Base-by-base conservation (phyloP, 2,888 invertebrate species). In the Caenorhabditis sp. region DNA sequence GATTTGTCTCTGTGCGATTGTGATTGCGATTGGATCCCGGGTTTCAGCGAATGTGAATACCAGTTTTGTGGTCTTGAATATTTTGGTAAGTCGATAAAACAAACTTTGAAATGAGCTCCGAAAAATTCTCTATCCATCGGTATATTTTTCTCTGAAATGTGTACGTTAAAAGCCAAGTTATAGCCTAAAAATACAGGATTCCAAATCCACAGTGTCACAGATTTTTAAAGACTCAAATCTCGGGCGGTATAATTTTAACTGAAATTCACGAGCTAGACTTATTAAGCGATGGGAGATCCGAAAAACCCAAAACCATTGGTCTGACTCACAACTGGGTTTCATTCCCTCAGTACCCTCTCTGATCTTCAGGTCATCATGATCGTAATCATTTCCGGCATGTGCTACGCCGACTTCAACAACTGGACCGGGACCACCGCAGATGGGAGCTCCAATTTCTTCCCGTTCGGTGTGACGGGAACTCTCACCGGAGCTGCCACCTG, bases 371-470 rank as follows among this genome's bases (percentile, higher is more conserved):
- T 93, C 19, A 91, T 93, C n/a, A 28, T 90, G 2, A 92, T 93
- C 63, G 90, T 93, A 16, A 92, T 92, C 56, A 88, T 91, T 41
- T 94, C 96, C 14, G 97, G 97, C 0, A 95, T 96, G 91, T 95
- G 95, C 92, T 96, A 95, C 92, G 96, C 96, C 0, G 95, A 96
- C 90, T 93, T 95, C 14, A 93, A 93, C 12, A 96, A 97, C 91
- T 97, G 97, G 97, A 38, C 75, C 0, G 85, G 86, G 7, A 74
- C 63, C 0, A 54, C 70, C 22, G 54, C 72, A 4, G 66, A 77
- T n/a, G 85, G 87, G 2, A 70, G 47, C 8, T 85, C 84, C 4
- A 84, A 64, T 51, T 87, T 84, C 58, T 41, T 80, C 88, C 92
- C 85, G 1, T 87, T 56, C 38, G 87, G 87, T 8, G 35, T 80